Percentiles rank a stretch among this genome's conserved stretches.
Conservation (phyloP, 2,797 vertebrate genomes). For the Pagetopsis macropterus region DNA sequence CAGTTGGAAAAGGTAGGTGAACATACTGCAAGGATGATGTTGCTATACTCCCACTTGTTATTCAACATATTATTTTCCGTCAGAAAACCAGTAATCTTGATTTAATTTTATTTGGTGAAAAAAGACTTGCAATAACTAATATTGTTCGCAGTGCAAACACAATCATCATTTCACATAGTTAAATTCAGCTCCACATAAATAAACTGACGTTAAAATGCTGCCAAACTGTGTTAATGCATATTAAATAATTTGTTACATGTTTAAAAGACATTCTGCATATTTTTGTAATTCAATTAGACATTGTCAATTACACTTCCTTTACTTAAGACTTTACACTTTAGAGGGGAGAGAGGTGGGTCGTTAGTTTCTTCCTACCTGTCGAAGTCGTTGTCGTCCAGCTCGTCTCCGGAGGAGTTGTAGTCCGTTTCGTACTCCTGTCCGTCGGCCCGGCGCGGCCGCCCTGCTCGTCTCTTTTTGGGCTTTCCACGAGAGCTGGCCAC, state of each 20-base stretch:
- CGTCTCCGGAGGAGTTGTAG: conserved; percentile 91
- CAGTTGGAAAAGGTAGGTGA: too few species aligned
- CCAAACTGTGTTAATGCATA: neutral
- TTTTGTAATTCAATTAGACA: too few species aligned
- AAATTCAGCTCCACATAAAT: neutral
- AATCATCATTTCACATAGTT: neutral
- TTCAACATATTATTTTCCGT: too few species aligned
- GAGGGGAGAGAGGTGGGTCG: too few species aligned
- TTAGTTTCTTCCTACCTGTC: conserved; percentile 77
- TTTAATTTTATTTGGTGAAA: too few species aligned
- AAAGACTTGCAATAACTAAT: too few species aligned
- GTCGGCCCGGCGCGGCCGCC: conserved; percentile 71
- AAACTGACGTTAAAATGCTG: neutral
- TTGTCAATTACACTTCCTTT: too few species aligned
- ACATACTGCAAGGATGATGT: neutral
- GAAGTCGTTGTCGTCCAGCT: conserved; percentile 90
- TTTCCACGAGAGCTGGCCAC: conserved; percentile 66
- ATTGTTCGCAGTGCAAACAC: too few species aligned
- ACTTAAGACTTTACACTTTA: too few species aligned
- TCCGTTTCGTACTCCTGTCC: conserved; percentile 87
- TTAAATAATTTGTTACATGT: neutral
- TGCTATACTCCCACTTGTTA: neutral
- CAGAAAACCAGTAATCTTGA: too few species aligned
- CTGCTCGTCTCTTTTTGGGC: conserved; percentile 76
- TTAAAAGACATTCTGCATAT: neutral